Evolutionary conservation across 2,888 invertebrate genomes (phyloP).

Genomic region (Diaphora mendica): DNA sequence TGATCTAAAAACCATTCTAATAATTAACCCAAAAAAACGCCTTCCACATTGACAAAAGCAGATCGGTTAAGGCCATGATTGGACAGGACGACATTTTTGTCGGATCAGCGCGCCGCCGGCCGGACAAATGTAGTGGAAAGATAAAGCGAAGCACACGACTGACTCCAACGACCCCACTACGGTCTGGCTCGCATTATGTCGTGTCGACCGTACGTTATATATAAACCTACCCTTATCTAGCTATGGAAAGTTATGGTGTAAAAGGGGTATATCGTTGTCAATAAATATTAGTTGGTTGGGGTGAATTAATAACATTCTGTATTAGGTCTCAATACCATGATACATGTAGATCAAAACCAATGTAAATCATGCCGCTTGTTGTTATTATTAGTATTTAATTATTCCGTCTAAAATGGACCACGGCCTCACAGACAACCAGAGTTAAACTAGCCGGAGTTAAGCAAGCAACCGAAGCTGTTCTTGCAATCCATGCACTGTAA

Average conservation of each 20-base stretch:
- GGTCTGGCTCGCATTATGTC: slow-evolving; percentile 48
- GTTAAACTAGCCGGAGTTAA: too few species aligned
- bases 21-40: slow-evolving; percentile 43
- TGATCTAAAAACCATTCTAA: slow-evolving; percentile 10
- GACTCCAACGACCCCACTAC: slow-evolving; percentile 43
- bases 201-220: slow-evolving; percentile 41
- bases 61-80: slow-evolving; percentile 45
- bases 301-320: slow-evolving; percentile 29
- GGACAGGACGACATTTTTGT: slow-evolving; percentile 51
- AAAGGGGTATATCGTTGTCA: slow-evolving; percentile 31
- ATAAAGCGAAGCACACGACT: slow-evolving; percentile 52
- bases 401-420: too few species aligned
- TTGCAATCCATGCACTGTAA: too few species aligned
- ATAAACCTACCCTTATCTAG: slow-evolving; percentile 46
- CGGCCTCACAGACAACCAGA: too few species aligned
- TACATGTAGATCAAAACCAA: slow-evolving; percentile 7
- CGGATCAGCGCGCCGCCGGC: slow-evolving; percentile 51
- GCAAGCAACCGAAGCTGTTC: too few species aligned
- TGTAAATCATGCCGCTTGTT: background rate
- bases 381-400: too few species aligned
- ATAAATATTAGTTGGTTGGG: slow-evolving; percentile 24
- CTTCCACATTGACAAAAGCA: slow-evolving; percentile 40
- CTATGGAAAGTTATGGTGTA: slow-evolving; percentile 43
- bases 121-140: slow-evolving; percentile 57
- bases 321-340: slow-evolving; percentile 12